Base-by-base conservation (phyloP, 1,140 invertebrate species). In the Micrasema longulum region DNA sequence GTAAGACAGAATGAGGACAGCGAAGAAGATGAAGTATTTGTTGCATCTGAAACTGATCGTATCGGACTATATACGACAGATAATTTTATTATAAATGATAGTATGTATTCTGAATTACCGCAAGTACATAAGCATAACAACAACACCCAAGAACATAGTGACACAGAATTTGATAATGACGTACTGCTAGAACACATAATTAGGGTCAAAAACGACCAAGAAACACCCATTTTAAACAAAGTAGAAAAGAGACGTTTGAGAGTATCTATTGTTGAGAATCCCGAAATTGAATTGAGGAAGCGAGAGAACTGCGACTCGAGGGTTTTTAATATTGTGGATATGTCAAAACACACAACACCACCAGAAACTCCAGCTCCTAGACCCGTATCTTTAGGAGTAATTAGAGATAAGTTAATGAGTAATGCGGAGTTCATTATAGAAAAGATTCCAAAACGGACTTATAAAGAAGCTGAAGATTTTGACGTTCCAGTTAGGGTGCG, bases 401-500 rank as follows among this genome's bases (percentile, higher is more conserved):
- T 76, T 5, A 48, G 63, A 41, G 52, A 70, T 22, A 73, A 16
- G 45, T 57, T 76, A 45, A 41, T 60, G 18, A 74, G 26, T 22
- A 74, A 74, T 16, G 72, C 75, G 6, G 72, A 74, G 18, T 31
- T 38, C 12, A 23, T 76, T 5, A 65, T 67, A 7, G 75, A 76
- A 12, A 73, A 52, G 18, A 74, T 76, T 45, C 75, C 75, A n/a
- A 23, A 48, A 9, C 69, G 75, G 52, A 53, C 68, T n/a, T 67
- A 71, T 20, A 73, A 48, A 65, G 65, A 71, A 2, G 1, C 43
- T 18, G n/a, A 53, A 22, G 68, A 76, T 45, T 35, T 73, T 10
- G 82, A 84, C 52, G 78, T 83, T 48, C 79, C 81, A 14, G 76
- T 83, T 6, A 80, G 81, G 12, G 75, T 79, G 1, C 76, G 77